Percentiles rank a stretch among this genome's conserved stretches.
phyloP scores from a whole-genome alignment of 2,113 vertebrate species.

The Diglossa brunneiventris region DNA sequence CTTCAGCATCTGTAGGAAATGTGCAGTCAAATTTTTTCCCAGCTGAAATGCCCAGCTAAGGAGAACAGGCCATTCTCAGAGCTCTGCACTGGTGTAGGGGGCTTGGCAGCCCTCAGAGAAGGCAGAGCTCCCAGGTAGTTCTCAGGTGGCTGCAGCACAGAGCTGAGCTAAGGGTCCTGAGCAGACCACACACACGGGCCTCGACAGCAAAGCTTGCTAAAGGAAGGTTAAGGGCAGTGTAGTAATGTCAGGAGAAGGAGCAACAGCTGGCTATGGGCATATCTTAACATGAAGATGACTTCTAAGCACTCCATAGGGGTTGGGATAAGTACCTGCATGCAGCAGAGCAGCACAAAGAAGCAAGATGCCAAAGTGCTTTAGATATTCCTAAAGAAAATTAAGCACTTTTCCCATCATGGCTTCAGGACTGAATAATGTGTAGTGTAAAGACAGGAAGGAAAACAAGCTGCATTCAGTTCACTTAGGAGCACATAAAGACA shows the following conservation, averaged over 20 bases:
- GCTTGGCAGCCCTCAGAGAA: not conserved
- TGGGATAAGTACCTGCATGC: not conserved
- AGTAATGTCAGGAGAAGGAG: not conserved
- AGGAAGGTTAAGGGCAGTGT: not conserved
- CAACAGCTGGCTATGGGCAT: not conserved
- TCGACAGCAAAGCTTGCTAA: not conserved
- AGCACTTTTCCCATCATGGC: not conserved
- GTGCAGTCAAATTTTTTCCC: not conserved
- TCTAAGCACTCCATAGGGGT: not conserved
- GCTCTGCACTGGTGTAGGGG: not conserved
- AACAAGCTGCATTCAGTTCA: not conserved
- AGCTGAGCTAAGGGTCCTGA: not conserved
- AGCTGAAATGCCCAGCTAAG: not conserved
- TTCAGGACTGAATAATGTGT: not conserved
- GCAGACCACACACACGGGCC: rapidly evolving
- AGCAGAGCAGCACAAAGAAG: not conserved
- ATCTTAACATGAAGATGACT: not conserved
- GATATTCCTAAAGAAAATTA: constrained; percentile 14
- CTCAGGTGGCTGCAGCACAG: rapidly evolving
- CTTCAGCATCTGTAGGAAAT: not conserved
- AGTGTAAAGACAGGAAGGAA: not conserved
- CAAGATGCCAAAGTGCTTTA: not conserved
- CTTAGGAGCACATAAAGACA: not conserved
- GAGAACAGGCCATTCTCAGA: not conserved
- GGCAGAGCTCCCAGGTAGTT: not conserved